Base-by-base conservation (phyloP, 1,140 invertebrate species). In the Drosophila kohkoa region DNA sequence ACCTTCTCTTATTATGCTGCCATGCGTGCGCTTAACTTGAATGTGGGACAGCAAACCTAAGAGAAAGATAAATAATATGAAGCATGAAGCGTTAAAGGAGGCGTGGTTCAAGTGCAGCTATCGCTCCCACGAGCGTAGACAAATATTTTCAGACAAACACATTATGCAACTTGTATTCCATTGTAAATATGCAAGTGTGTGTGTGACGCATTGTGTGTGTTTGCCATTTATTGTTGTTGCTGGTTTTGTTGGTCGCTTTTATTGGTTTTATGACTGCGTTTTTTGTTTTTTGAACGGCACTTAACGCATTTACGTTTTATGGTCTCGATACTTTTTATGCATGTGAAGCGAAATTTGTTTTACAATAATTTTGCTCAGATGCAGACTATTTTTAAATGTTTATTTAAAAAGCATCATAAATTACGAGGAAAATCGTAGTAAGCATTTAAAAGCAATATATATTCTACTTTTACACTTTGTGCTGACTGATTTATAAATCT, bases 181-280 rank as follows among this genome's bases (percentile, higher is more conserved):
- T 48, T 58, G 72, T 70, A 62, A 64, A 62, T 20, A 63, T 25
- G 32, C 15, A 46, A 10, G 35, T 38, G 35, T 43, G 41, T 48
- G 38, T 63, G 8, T 62, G 16, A 28, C 20, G 20, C 20, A 25
- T 25, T 3, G 20, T 25, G 13, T 11, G 7, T 55, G 16, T 72
- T 65, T 51, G 63, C 64, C 35, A 54, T 73, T 74, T 58, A 54
- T 51, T 46, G 49, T 69, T 62, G 71, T 8, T 45, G 8, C n/a
- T 46, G 49, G 57, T 62, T 65, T 8, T 45, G 8, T 25, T 65
- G 28, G 43, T 32, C 48, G 48, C 35, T 46, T 38, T 52, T 73
- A 45, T 73, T 73, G 64, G 28, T 69, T 75, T 69, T 75, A 75
- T 64, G 73, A 64, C 35, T 70, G 48, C 51, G 8, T 13, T 69